phyloP scores from a whole-genome alignment of 2,888 invertebrate genomes.

The Aricia artaxerxes region DNA sequence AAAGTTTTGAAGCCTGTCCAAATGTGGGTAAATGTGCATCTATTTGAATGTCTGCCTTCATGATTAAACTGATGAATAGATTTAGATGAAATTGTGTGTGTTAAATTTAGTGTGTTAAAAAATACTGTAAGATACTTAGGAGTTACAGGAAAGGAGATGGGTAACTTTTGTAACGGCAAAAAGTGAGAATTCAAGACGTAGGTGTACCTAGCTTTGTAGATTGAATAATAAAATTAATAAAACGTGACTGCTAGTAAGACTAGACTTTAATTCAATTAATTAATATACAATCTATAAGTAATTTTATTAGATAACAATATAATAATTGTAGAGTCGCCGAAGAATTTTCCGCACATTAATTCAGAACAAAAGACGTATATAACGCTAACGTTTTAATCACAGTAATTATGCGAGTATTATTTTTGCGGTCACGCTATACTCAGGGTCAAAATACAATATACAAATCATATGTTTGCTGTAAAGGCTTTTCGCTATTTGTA shows the following conservation, averaged over 20 bases:
- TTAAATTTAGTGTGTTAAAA: too few species aligned
- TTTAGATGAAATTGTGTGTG: too few species aligned
- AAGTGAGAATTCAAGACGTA: too few species aligned
- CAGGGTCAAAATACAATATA: background rate
- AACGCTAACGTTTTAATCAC: background rate
- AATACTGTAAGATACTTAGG: too few species aligned
- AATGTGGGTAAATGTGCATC: too few species aligned
- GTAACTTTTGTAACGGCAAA: too few species aligned
- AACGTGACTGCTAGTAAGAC: background rate
- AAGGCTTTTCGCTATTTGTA: too few species aligned
- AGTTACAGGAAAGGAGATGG: too few species aligned
- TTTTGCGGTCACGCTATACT: slow-evolving; percentile 16
- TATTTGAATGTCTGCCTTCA: too few species aligned
- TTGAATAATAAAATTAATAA: background rate
- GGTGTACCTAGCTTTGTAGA: too few species aligned
- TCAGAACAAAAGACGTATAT: slow-evolving; percentile 25
- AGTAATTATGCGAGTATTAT: slow-evolving; percentile 4
- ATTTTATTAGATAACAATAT: background rate
- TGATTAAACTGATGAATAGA: too few species aligned
- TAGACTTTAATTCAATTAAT: background rate
- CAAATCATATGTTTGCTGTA: background rate
- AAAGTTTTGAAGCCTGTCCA: too few species aligned
- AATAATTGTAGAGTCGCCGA: background rate
- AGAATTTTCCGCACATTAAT: slow-evolving; percentile 27
- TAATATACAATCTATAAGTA: background rate